A percentile compares a stretch with the other conserved stretches of the same genome.
These are phyloP conservation scores for Rhineura floridana DNA, from an alignment of 2,113 vertebrate species.

Conservation along the genomic window DNA sequence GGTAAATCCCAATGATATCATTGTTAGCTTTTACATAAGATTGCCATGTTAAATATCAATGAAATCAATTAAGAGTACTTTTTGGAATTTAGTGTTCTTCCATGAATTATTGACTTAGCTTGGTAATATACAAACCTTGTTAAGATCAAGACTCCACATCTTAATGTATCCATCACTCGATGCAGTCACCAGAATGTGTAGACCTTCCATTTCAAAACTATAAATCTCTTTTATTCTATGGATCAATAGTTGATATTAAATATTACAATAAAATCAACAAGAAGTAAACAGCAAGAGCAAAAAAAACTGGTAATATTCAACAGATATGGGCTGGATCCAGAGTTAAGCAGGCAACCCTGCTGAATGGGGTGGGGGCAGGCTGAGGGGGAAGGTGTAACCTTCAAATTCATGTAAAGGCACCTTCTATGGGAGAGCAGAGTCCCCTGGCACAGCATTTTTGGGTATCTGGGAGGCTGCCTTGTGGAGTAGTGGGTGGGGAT, in stretches of 20 bases:
- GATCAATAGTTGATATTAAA: slow-evolving; percentile 36
- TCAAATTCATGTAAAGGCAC: too few relatives aligned
- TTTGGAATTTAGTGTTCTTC: neutral
- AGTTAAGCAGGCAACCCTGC: too few relatives aligned
- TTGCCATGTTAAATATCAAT: neutral
- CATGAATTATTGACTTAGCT: neutral
- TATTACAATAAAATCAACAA: neutral
- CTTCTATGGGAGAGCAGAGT: too few relatives aligned
- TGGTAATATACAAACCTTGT: slow-evolving; percentile 77
- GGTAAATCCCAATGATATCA: neutral
- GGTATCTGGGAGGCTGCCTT: too few relatives aligned
- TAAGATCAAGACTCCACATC: slow-evolving; percentile 86
- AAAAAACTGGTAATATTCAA: slow-evolving; percentile 2
- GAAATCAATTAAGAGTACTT: neutral
- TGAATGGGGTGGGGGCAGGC: too few relatives aligned
- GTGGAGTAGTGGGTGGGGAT: too few relatives aligned
- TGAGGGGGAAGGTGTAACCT: too few relatives aligned
- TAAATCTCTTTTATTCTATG: slow-evolving; percentile 88
- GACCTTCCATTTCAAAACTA: slow-evolving; percentile 80
- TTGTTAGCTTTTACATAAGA: neutral
- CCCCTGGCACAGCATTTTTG: too few relatives aligned
- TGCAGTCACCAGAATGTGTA: slow-evolving; percentile 86
- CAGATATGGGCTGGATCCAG: neutral
- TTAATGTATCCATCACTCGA: slow-evolving; percentile 97
- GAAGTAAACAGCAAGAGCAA: slow-evolving; percentile 1